Evolutionary conservation across 2,797 vertebrate genomes (phyloP), one percentile per base, ranked within the genome.

Genomic region (Anguilla obscura): DNA sequence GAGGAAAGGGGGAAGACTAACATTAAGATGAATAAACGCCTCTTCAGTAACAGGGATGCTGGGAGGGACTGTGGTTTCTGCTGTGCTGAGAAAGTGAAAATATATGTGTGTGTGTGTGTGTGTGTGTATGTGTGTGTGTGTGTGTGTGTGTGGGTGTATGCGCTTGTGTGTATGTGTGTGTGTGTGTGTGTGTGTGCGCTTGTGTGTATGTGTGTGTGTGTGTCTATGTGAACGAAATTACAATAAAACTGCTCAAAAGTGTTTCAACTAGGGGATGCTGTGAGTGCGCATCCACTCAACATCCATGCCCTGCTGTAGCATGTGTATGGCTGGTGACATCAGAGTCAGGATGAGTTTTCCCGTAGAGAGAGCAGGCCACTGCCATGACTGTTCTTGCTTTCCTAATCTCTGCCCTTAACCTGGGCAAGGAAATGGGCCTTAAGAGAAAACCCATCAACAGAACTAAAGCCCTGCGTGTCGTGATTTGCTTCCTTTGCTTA

Each of bases 201-300:
- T 89, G 27, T 87, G 69, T 63, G 82, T 89, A 27, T 60, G 56
- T 89, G 69, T 63, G 82, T 89, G 27, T 60, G 56, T 89, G 56
- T 89, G 27, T 85, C 10, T 87, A 54, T 63, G 82, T 89, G 45
- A 48, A 40, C 87, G 27, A 36, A 88, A 85, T 45, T 69, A 87
- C 30, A 63, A 84, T 52, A 83, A 54, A 84, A n/a, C 40, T 16
- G 86, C 76, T 84, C 30, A 45, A 48, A 58, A 84, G 79, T 86
- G 86, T 87, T 85, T 85, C 16, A 84, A 85, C 79, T 89, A 80
- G 82, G 86, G 86, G 74, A 87, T 76, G 79, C 27, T 24, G 36
- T 87, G 88, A 48, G n/a, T 87, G 50, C 48, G 54, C 52, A 69
- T 40, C 33, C 82, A 60, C 10, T 36, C 85, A 85, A 76, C 36